Base-by-base conservation (phyloP, 2,888 invertebrate genomes). In the Acanthoscelides obtectus region DNA sequence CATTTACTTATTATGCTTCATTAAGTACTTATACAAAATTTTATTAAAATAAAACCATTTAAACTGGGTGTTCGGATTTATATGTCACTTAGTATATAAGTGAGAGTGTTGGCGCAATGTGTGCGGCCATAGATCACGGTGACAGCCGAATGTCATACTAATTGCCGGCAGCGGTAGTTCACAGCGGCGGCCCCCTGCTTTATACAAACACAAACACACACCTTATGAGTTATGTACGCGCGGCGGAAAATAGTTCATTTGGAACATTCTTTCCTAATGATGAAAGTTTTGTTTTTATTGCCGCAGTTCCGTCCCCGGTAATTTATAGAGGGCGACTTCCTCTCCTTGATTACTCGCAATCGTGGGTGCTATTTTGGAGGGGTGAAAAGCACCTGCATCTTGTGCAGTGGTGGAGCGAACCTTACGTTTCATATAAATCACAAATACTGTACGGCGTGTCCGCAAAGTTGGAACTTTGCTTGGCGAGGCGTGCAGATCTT, bases 101-200 rank as follows among this genome's bases (percentile, higher is more conserved):
- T 45, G 45, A 3, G 12, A 45, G 45, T 45, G 45, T 12, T 77
- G 76, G 78, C 75, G 78, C 81, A 79, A 80, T 81, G 83, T 83
- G 84, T 84, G 83, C 82, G 81, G 82, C 79, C 79, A 71, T 74
- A 75, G 79, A 80, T 78, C 77, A 76, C 75, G 77, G 77, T 81
- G 83, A 82, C 82, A 81, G 79, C 81, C 81, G 81, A 79, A 80
- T 81, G 83, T 82, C 83, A 80, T 81, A 82, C 84, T 84, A 84
- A 84, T 84, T 84, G 83, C 83, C 78, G 78, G 75, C 77, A 80
- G 81, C 81, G 81, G 80, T 79, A 72, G 70, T 71, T 73, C 72
- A 72, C 73, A 12, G 12, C 45, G 6, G 4, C 6, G 25, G 45
- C 8, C 8, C 45, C 45, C 17, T 45, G 45, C 45, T 45, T 45